A percentile compares a stretch with the other conserved stretches of the same genome.
phyloP scores from a whole-genome alignment of 2,888 invertebrate species.

The Furcula furcula region DNA sequence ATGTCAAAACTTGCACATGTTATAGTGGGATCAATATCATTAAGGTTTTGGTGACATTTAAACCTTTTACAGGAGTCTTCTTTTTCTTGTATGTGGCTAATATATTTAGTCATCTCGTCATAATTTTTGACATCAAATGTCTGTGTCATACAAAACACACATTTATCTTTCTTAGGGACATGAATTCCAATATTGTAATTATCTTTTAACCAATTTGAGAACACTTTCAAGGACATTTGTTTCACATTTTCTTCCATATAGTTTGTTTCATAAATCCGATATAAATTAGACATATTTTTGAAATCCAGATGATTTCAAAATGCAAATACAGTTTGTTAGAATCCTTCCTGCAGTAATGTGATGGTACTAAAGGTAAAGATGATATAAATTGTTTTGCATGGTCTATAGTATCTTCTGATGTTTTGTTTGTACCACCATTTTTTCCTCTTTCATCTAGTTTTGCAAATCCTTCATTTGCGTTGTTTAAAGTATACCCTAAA shows the following conservation, averaged over 20 bases:
- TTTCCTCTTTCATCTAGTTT: background rate
- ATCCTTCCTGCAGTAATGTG: conserved; percentile 1
- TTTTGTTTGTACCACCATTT: background rate
- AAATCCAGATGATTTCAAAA: too few species aligned
- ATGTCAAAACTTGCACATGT: conserved; percentile 8
- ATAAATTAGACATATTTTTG: background rate
- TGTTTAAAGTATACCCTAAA: background rate
- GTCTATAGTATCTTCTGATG: background rate
- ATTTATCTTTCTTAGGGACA: conserved; percentile 7
- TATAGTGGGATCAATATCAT: conserved; percentile 1
- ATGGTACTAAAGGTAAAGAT: conserved; percentile 1
- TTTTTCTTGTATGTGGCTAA: background rate
- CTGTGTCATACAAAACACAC: background rate
- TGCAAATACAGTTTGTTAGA: background rate
- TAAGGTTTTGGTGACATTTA: conserved; percentile 1
- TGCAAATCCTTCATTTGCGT: background rate
- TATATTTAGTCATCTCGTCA: conserved; percentile 1
- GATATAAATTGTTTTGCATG: background rate
- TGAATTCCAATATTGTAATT: conserved; percentile 5
- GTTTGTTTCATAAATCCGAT: conserved; percentile 1
- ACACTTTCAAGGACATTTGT: conserved; percentile 1
- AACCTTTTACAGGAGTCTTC: conserved; percentile 7
- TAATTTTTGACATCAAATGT: background rate
- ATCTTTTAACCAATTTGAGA: conserved; percentile 1
- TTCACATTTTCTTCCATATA: background rate